phyloP scores from a whole-genome alignment of 2,113 vertebrate species.

The Percina caprodes region DNA sequence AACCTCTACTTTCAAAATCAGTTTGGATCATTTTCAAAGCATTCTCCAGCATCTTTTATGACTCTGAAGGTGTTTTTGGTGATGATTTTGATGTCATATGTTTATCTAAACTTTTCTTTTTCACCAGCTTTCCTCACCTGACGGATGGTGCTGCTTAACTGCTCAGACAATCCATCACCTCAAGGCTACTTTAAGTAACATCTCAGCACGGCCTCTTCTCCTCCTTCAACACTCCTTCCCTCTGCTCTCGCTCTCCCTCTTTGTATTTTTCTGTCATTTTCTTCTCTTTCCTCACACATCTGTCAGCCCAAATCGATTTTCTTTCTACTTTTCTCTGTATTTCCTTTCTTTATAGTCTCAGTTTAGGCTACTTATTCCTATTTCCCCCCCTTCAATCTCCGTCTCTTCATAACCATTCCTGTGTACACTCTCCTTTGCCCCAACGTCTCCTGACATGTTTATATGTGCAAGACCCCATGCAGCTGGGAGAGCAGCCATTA shows the following conservation, averaged over 20 bases:
- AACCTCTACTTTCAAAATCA: constrained; percentile 13
- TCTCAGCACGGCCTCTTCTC: constrained; percentile 42
- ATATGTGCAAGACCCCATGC: constrained; percentile 56
- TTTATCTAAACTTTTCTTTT: constrained; percentile 24
- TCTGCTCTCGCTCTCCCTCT: constrained; percentile 29
- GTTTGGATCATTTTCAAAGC: constrained; percentile 1
- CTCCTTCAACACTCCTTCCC: constrained; percentile 44
- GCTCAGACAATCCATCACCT: constrained; percentile 62
- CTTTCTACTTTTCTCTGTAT: constrained; percentile 28
- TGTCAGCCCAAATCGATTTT: constrained; percentile 46
- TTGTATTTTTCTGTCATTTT: constrained; percentile 44
- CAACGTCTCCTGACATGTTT: constrained; percentile 58
- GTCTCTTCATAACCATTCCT: constrained; percentile 42
- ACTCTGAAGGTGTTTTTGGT: constrained; percentile 2
- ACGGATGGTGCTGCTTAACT: constrained; percentile 58
- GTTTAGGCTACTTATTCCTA: constrained; percentile 31
- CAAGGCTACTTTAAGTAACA: constrained; percentile 46
- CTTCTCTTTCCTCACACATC: constrained; percentile 36
- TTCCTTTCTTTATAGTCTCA: constrained; percentile 39
- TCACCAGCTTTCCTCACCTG: constrained; percentile 45
- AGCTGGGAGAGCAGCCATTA: constrained; percentile 64
- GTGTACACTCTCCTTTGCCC: constrained; percentile 38
- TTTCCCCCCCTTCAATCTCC: constrained; percentile 7
- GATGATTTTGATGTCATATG: constrained; percentile 36
- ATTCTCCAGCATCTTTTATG: constrained; percentile 4